These are phyloP conservation scores for Ganaspis brasiliensis DNA, from an alignment of 2,888 invertebrate species.

Conservation along the genomic window DNA sequence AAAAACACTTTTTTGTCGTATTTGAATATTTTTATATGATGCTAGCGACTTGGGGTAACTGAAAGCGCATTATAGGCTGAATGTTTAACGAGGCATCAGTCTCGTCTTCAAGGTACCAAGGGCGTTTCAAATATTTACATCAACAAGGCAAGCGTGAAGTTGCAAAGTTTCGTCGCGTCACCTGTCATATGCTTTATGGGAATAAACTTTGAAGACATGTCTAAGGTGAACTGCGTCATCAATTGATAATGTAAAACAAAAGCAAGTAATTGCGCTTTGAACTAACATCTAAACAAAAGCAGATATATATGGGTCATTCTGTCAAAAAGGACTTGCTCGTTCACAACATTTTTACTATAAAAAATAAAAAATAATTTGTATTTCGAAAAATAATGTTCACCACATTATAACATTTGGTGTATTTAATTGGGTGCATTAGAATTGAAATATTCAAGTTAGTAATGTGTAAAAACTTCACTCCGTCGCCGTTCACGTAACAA, in stretches of 20 bases:
- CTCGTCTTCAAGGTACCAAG: neutral
- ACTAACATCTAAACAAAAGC: no score
- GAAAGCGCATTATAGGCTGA: neutral
- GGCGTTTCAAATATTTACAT: slow-evolving; percentile 34
- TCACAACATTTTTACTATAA: no score
- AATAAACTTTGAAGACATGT: slow-evolving; percentile 10
- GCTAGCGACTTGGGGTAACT: neutral
- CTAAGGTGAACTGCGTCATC: neutral
- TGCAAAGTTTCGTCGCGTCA: slow-evolving; percentile 39
- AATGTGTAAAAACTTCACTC: no score
- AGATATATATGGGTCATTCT: no score
- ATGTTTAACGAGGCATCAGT: slow-evolving; percentile 32
- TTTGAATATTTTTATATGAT: slow-evolving; percentile 13
- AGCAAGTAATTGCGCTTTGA: no score
- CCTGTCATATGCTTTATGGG: slow-evolving; percentile 29
- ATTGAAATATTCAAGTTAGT: no score
- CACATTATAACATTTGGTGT: no score
- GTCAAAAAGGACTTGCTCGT: no score
- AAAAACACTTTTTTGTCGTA: neutral
- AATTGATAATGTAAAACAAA: neutral
- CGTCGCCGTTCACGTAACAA: no score
- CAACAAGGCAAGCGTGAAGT: slow-evolving; percentile 40
- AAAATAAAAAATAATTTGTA: no score
- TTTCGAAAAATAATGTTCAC: no score
- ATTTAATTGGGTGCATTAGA: no score